A percentile compares a stretch with the other conserved stretches of the same genome.
Evolutionary conservation across 2,113 vertebrate species (phyloP).

Genomic region (Tyto alba): DNA sequence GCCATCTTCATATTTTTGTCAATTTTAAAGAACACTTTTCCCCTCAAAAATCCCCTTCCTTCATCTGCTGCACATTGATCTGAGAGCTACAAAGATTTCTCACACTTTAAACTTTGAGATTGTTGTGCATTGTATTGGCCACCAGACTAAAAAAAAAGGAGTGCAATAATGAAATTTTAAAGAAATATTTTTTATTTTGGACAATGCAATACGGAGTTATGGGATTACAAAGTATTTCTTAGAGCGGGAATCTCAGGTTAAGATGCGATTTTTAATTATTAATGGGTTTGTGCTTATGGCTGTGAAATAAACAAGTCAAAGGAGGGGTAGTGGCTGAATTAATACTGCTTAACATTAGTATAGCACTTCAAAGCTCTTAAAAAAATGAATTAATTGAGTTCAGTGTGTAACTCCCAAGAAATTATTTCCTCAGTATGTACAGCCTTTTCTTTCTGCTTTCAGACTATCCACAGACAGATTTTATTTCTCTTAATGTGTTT

Average conservation of each 20-base stretch:
- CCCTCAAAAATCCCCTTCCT: background rate
- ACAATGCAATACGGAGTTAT: background rate
- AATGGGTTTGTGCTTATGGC: background rate
- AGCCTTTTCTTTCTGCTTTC: background rate
- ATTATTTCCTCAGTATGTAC: background rate
- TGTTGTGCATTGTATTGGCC: background rate
- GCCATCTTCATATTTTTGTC: background rate
- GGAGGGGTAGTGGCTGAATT: background rate
- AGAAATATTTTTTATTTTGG: background rate
- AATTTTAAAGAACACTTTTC: background rate
- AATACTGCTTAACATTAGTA: background rate
- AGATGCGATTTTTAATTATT: background rate
- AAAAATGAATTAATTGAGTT: background rate
- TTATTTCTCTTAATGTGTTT: background rate
- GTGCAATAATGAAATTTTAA: background rate
- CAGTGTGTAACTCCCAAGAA: background rate
- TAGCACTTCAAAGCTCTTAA: background rate
- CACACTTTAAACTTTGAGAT: background rate
- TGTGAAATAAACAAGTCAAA: background rate
- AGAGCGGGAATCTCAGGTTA: background rate
- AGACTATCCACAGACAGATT: background rate
- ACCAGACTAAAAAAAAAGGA: background rate
- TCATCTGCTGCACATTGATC: background rate
- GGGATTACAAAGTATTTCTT: background rate
- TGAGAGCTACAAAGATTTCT: background rate